These are phyloP conservation scores for Oreochromis niloticus DNA, from an alignment of 2,113 vertebrate genomes.

Conservation along the genomic window DNA sequence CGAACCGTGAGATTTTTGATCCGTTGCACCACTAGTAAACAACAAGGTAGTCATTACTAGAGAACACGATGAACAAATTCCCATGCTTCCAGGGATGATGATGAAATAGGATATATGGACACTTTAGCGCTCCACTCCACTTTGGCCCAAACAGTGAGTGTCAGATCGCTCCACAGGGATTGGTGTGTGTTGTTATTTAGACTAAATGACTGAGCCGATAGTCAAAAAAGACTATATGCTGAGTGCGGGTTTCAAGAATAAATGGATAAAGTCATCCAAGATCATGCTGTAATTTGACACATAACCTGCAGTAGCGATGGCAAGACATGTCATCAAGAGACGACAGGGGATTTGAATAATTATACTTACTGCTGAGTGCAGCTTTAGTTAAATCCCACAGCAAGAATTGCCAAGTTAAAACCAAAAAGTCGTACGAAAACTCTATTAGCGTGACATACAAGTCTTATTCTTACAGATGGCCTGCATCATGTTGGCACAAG, in stretches of 20 bases:
- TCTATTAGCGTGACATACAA: neutral
- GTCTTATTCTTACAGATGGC: neutral
- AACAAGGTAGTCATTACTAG: neutral
- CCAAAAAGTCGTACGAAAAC: neutral
- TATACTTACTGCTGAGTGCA: neutral
- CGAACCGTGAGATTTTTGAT: too few species aligned
- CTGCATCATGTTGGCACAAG: neutral
- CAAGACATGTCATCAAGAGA: neutral
- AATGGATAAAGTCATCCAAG: slow-evolving; percentile 37
- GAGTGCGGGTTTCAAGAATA: slow-evolving; percentile 27
- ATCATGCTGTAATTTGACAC: slow-evolving; percentile 41
- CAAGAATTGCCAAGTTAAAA: neutral
- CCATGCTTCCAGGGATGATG: neutral
- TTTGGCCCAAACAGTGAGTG: neutral
- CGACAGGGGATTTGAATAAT: slow-evolving; percentile 5
- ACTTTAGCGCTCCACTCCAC: neutral
- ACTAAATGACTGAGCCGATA: slow-evolving; percentile 7
- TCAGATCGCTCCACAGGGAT: neutral
- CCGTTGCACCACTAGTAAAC: neutral
- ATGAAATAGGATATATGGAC: neutral
- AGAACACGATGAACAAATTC: neutral
- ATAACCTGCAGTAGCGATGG: neutral
- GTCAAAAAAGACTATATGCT: slow-evolving; percentile 12
- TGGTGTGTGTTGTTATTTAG: neutral
- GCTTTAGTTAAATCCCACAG: neutral